phyloP scores from a whole-genome alignment of 1,140 invertebrate genomes.

The Caligus rogercresseyi region DNA sequence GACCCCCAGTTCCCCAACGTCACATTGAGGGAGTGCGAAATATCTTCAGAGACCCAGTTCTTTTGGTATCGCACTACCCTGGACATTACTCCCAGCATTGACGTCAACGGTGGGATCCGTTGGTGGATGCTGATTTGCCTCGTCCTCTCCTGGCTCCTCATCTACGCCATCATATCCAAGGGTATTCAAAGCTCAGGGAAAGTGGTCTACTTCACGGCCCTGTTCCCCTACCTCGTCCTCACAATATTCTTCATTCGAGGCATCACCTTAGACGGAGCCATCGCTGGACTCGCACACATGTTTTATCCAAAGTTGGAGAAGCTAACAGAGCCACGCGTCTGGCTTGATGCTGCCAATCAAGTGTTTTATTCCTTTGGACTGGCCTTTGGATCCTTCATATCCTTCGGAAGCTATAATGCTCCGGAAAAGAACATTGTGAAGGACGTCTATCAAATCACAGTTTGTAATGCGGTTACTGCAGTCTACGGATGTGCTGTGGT shows the following conservation, averaged over 20 bases:
- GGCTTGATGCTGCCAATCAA: slow-evolving; percentile 37
- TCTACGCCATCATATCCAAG: slow-evolving; percentile 94
- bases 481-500: slow-evolving; percentile 37
- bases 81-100: slow-evolving; percentile 61
- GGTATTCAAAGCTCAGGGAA: slow-evolving; percentile 95
- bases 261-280: slow-evolving; percentile 68
- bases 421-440: slow-evolving; percentile 31
- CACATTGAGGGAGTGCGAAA: slow-evolving; percentile 60
- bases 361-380: slow-evolving; percentile 38
- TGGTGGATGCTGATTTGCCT: slow-evolving; percentile 90
- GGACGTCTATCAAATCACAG: slow-evolving; percentile 34
- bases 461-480: slow-evolving; percentile 35
- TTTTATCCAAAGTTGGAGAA: slow-evolving; percentile 53
- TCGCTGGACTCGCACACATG: slow-evolving; percentile 71
- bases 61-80: slow-evolving; percentile 74
- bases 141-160: slow-evolving; percentile 75
- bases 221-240: slow-evolving; percentile 84
- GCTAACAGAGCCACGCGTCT: slow-evolving; percentile 28
- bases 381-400: slow-evolving; percentile 35
- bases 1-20: slow-evolving; percentile 31
- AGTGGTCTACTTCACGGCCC: slow-evolving; percentile 86
- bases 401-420: slow-evolving; percentile 31
- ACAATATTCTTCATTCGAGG: slow-evolving; percentile 86
- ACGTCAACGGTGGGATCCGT: slow-evolving; percentile 55
- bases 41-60: slow-evolving; percentile 64